A percentile compares a stretch with the other conserved stretches of the same genome.
phyloP scores from a whole-genome alignment of 2,888 invertebrate genomes.

The Lumbricus terrestris region DNA sequence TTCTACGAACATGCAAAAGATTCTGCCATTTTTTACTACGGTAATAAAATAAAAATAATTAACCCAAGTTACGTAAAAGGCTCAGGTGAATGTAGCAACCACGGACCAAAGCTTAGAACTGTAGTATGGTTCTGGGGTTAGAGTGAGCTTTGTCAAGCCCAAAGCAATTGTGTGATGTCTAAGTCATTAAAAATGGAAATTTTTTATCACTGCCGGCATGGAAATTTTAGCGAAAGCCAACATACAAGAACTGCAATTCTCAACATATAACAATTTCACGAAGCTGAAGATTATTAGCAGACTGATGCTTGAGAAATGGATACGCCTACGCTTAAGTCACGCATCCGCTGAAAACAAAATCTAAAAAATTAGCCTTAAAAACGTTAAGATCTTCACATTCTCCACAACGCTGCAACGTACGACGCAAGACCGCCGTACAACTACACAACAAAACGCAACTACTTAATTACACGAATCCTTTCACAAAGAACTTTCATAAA shows the following conservation, averaged over 20 bases:
- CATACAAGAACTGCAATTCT: neutral
- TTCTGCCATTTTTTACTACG: too few species aligned
- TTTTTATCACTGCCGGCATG: neutral
- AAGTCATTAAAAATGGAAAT: neutral
- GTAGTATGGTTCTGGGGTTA: neutral
- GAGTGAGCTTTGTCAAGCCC: neutral
- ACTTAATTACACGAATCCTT: neutral
- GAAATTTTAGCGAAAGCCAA: neutral
- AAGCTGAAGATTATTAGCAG: too few species aligned
- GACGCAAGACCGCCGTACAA: neutral
- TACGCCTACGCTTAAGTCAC: neutral
- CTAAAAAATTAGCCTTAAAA: neutral
- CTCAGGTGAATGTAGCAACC: neutral
- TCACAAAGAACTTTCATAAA: too few species aligned
- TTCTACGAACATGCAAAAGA: neutral
- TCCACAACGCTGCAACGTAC: neutral
- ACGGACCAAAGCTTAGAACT: too few species aligned
- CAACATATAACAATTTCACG: neutral
- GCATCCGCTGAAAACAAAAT: neutral
- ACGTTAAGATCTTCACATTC: neutral
- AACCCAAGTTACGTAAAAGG: neutral
- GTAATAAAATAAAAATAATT: neutral
- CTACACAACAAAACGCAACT: neutral
- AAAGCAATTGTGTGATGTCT: neutral
- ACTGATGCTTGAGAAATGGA: too few species aligned